Evolutionary conservation across 2,888 invertebrate species (phyloP).

Genomic region (Lasioglossum vierecki): DNA sequence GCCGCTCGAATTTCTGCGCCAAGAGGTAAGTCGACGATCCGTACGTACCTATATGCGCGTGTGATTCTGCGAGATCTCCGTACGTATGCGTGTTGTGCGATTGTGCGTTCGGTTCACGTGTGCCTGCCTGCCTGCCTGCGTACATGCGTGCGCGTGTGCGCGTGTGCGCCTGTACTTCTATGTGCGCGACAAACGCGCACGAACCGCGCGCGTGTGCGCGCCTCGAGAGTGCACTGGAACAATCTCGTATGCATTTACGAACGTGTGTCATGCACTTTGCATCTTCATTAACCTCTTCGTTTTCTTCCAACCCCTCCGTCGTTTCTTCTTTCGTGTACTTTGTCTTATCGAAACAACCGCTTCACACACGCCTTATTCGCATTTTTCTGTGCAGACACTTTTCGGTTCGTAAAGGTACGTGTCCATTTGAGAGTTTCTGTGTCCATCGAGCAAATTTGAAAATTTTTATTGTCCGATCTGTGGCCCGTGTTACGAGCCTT

Average conservation of each 20-base stretch:
- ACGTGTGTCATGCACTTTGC: conserved; percentile 43
- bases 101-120: conserved; percentile 11
- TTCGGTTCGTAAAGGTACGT: not conserved
- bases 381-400: conserved; percentile 13
- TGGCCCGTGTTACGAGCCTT: too few relatives aligned
- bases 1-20: conserved; percentile 61
- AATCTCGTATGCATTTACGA: conserved; percentile 14
- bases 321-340: not conserved
- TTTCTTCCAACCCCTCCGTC: not conserved
- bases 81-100: conserved; percentile 1
- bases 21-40: conserved; percentile 65
- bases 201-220: not conserved
- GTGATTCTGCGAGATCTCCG: conserved; percentile 27
- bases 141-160: conserved; percentile 6
- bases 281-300: conserved; percentile 31
- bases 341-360: not conserved
- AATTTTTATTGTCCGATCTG: not conserved
- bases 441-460: not conserved
- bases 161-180: not conserved
- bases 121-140: not conserved
- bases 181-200: conserved; percentile 12
- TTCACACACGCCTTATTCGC: not conserved
- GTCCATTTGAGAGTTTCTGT: not conserved
- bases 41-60: conserved; percentile 19
- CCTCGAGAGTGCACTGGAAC: not conserved